Conservation (phyloP, 2,888 invertebrate genomes). For the Tholera decimalis region DNA sequence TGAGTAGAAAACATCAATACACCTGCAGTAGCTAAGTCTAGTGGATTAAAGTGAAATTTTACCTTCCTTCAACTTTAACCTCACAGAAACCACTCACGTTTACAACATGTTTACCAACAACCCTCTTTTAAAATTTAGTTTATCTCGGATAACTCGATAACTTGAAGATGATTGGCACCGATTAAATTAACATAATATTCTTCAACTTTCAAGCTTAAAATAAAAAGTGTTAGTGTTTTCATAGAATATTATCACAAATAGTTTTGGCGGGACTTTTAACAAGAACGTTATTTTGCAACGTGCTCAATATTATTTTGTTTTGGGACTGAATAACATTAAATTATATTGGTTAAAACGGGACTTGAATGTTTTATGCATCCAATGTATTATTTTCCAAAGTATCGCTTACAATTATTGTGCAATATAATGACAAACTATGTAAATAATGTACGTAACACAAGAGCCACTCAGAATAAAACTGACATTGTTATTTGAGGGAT, state of each 20-base stretch:
- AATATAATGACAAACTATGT: too few species aligned
- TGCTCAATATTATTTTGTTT: constrained; percentile 2
- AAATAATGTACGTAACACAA: too few species aligned
- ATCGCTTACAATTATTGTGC: too few species aligned
- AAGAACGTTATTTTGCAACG: constrained; percentile 9
- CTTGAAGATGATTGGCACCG: constrained; percentile 29
- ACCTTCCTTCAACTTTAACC: constrained; percentile 3
- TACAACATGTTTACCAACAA: neutral
- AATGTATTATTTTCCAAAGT: too few species aligned
- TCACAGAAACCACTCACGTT: neutral
- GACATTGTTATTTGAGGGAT: too few species aligned
- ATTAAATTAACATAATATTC: constrained; percentile 36
- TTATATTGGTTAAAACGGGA: neutral
- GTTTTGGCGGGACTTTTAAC: constrained; percentile 10
- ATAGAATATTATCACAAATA: constrained; percentile 9
- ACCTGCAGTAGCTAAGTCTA: neutral
- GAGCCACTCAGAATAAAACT: too few species aligned
- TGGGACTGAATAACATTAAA: neutral
- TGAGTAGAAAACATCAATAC: too few species aligned
- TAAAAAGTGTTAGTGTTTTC: neutral
- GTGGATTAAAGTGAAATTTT: constrained; percentile 6
- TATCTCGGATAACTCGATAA: constrained; percentile 29
- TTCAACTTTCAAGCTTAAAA: constrained; percentile 8
- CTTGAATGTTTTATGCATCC: neutral
- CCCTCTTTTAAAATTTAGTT: constrained; percentile 31